Evolutionary conservation across 2,888 invertebrate species (phyloP), one percentile per base, ranked within the genome.

Genomic region (Carpatolechia fugitivella): DNA sequence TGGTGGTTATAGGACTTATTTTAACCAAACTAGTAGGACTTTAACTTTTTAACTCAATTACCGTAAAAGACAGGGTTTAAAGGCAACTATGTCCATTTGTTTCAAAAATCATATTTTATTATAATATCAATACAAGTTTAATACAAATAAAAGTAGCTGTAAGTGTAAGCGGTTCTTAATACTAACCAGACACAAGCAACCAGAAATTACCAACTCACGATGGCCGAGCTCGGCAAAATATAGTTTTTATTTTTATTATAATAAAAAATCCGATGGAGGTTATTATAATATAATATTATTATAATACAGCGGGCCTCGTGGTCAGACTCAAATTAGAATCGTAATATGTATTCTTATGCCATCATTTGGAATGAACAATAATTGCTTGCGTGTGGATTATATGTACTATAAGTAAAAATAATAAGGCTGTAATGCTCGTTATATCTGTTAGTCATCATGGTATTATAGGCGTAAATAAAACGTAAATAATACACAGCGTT

Each of bases 321-420:
- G 68, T 70, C 66, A 66, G 64, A 68, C 71, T 71, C 71, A 74
- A 78, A 80, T 80, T 79, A 78, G 73, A 78, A 70, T 70, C 69
- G 70, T 81, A 81, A 80, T 79, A 76, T 68, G 71, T 79, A 78
- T 78, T 75, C 73, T 76, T 78, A 78, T 71, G 70, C 76, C 76
- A 78, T 81, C 77, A 81, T 82, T 72, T 78, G 72, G 70, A 76
- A 72, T 72, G 69, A 68, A 66, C 62, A 69, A 76, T 84, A 82
- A 84, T 84, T 85, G 83, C 71, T 64, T 72, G 69, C 75, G 78
- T 78, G 76, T 72, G 63, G 65, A 69, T 73, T 74, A 71, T 24
- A n/a, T n/a, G n/a, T n/a, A 24, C 24, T 24, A 24, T 77, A 74
- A 69, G 72, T 80, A 72, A 74, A 78, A 72, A 76, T 76, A 71